Base-by-base conservation (phyloP, 2,797 vertebrate species). In the Syndactyla subalaris region DNA sequence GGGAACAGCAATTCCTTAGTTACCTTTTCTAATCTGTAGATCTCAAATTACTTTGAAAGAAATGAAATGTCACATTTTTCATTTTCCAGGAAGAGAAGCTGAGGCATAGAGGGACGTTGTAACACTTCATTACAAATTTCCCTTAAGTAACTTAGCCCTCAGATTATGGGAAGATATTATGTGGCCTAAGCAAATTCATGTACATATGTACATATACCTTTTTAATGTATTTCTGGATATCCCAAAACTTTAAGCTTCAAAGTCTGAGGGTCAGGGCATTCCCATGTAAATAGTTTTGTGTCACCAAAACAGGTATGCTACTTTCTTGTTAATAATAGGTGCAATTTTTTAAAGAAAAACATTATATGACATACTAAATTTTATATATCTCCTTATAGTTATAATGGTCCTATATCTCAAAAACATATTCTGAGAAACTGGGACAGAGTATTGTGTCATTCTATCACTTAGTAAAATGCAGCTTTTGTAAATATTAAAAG, bases 31-130 rank as follows among this genome's bases (percentile, higher is more conserved):
- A 79, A 88, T 78, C 73, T 79, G 66, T 41, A 76, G 58, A 90
- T 92, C 85, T 90, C 48, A 91, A 83, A 92, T 78, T 91, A 78
- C n/a, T 81, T 39, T 57, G 29, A 85, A 92, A 95, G 46, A 92
- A 93, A 85, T 58, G 2, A 92, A 92, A 88, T 72, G 58, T 61
- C 74, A 65, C 36, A 41, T 65, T 94, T 94, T 92, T 67, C 57
- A 62, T 93, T 89, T 92, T 80, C n/a, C 45, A 70, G 82, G 59
- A 85, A 88, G 51, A 34, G 32, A 88, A 83, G n/a, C 13, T 74
- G 51, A 92, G 46, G 45, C 57, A 83, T 26, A 61, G 52, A 68
- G 20, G 13, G 34, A 74, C 65, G 22, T 23, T 66, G 43, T 39
- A 94, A 78, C n/a, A 41, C 41, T 92, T 84, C 27, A 46, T 80